Evolutionary conservation across 2,888 invertebrate species (phyloP), one percentile per base, ranked within the genome.

Genomic region (Pemphredon lugubris): DNA sequence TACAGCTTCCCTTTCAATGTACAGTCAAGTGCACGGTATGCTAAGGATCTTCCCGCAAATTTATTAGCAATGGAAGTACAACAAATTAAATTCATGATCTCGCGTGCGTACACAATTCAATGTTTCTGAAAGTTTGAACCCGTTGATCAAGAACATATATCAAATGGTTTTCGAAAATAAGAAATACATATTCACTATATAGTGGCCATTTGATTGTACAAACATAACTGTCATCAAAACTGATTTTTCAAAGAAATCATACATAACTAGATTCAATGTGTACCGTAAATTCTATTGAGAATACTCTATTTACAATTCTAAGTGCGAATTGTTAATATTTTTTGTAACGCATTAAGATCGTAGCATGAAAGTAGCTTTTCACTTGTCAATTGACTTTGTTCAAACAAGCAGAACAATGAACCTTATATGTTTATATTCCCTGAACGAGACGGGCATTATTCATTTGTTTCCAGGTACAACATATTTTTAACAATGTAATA

Each of bases 361-460:
- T 63, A 58, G 64, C 68, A 72, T 69, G 67, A 79, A 76, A 73
- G 64, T 79, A 59, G 14, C 23, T 68, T 69, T 70, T 70, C 74
- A 79, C 45, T 79, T 79, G 68, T 76, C 71, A 74, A 66, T 53
- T 64, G 40, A 74, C 47, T 11, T 40, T 59, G 21, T 7, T 45
- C 34, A 69, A 72, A 57, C 20, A 55, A 75, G 34, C 40, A 60
- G 30, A 50, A 50, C 30, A 18, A 54, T 57, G n/a, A 57, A 55
- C 2, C 26, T 61, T 60, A 61, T 66, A 61, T n/a, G 37, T 13
- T 53, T 57, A 44, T 51, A 48, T 65, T 66, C 73, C 68, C 75
- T 59, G 69, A 68, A 61, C 21, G 53, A 59, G 58, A 69, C 50
- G 21, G 64, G 63, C 37, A 51, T 60, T 73, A 40, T 57, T 50